phyloP scores from a whole-genome alignment of 2,888 invertebrate species.

The Tuberolachnus salignus region DNA sequence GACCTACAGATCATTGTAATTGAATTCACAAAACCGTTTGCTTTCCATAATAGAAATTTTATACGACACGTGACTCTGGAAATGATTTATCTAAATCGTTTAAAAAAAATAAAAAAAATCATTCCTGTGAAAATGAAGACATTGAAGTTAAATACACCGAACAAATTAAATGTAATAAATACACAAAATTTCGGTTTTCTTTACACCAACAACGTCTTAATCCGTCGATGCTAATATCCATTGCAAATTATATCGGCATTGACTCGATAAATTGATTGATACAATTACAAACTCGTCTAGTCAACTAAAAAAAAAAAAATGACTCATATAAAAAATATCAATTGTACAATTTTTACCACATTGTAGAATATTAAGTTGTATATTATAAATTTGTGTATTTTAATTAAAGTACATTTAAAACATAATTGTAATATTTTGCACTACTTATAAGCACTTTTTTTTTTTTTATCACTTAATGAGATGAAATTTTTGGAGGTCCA shows the following conservation, averaged over 20 bases:
- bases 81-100: neutral
- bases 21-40: neutral
- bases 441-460: too few species aligned
- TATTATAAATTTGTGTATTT: too few species aligned
- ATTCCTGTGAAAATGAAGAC: neutral
- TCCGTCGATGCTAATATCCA: neutral
- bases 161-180: constrained; percentile 3
- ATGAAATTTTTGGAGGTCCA: too few species aligned
- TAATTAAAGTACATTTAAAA: too few species aligned
- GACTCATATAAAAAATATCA: too few species aligned
- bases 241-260: neutral
- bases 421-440: too few species aligned
- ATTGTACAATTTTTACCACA: too few species aligned
- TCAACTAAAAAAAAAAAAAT: too few species aligned
- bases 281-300: too few species aligned
- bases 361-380: too few species aligned
- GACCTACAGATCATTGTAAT: neutral
- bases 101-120: too few species aligned
- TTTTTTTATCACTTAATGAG: too few species aligned
- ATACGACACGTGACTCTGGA: neutral
- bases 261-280: neutral
- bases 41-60: neutral
- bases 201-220: constrained; percentile 2
- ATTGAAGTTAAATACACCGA: neutral
- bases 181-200: neutral